Evolutionary conservation across 2,113 vertebrate genomes (phyloP), one percentile per base, ranked within the genome.

Genomic region (Cololabis saira): DNA sequence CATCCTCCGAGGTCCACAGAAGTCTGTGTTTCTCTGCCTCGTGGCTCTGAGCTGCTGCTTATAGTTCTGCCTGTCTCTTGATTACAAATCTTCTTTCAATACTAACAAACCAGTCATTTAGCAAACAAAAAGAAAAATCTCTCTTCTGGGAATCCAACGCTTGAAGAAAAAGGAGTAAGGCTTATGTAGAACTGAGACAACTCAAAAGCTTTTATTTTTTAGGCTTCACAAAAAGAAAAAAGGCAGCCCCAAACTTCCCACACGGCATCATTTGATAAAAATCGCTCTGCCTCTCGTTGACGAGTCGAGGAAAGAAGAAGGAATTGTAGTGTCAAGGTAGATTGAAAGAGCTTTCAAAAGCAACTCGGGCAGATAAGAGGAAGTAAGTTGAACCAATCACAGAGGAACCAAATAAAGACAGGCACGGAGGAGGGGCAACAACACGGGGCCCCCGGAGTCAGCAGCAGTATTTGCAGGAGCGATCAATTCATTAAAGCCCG

Each of bases 261-360:
- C 79, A 50, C 56, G 71, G 83, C 83, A 88, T 83, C 83, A 84
- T 88, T 88, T 87, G 82, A 91, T 85, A 85, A 88, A 85, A 84
- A 88, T 88, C 83, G 43, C 71, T 68, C 73, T 42, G 80, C 82
- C 80, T 81, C 72, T 45, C 71, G 72, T 85, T 88, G 87, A 87
- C 84, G 85, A 87, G 80, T 82, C 78, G 84, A 66, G 49, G 69
- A 77, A 78, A 85, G 84, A 81, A 82, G 82, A 71, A 84, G 77
- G 67, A 80, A 88, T 81, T 80, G 82, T 70, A 14, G 76, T 81
- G 82, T 68, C 80, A 60, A 78, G 70, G 81, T 69, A 83, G 82
- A 88, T 78, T 74, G 78, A 85, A 73, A 71, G 80, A 40, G 21
- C 83, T 72, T 76, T 66, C 80, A 53, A 72, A 68, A 71, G 79